Evolutionary conservation across 1,140 invertebrate genomes (phyloP).

Genomic region (Platyscapa corneri): DNA sequence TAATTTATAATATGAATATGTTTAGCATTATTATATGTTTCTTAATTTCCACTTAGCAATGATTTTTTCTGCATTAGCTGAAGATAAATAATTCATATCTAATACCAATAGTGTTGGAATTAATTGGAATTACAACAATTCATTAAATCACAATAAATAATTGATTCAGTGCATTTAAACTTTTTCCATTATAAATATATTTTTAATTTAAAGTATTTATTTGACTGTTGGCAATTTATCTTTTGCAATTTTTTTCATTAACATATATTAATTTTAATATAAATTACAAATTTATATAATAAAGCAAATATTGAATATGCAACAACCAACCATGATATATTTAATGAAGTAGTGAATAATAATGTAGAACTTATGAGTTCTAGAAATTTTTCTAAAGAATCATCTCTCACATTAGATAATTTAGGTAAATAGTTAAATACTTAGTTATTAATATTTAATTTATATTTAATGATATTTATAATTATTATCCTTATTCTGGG

Average conservation of each 20-base stretch:
- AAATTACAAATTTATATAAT: conserved; percentile 9
- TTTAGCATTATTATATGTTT: too few species aligned
- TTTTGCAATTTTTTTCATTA: neutral
- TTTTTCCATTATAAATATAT: neutral
- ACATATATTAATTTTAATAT: conserved; percentile 9
- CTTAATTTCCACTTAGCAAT: too few species aligned
- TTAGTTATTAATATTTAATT: neutral
- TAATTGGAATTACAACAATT: too few species aligned
- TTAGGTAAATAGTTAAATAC: neutral
- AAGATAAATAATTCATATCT: too few species aligned
- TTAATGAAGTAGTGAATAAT: conserved; percentile 15
- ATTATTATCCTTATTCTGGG: neutral
- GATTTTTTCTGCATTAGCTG: too few species aligned
- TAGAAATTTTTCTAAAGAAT: neutral
- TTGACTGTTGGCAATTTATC: neutral
- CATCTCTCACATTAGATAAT: neutral
- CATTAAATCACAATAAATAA: too few species aligned
- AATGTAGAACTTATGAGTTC: conserved; percentile 7
- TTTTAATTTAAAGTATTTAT: neutral
- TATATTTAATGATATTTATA: conserved; percentile 2
- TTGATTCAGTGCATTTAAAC: neutral
- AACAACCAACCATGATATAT: conserved; percentile 7
- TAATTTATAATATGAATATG: too few species aligned
- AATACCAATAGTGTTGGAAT: too few species aligned
- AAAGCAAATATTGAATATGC: neutral